phyloP scores from a whole-genome alignment of 2,113 vertebrate species.

The Mionectes macconnelli region DNA sequence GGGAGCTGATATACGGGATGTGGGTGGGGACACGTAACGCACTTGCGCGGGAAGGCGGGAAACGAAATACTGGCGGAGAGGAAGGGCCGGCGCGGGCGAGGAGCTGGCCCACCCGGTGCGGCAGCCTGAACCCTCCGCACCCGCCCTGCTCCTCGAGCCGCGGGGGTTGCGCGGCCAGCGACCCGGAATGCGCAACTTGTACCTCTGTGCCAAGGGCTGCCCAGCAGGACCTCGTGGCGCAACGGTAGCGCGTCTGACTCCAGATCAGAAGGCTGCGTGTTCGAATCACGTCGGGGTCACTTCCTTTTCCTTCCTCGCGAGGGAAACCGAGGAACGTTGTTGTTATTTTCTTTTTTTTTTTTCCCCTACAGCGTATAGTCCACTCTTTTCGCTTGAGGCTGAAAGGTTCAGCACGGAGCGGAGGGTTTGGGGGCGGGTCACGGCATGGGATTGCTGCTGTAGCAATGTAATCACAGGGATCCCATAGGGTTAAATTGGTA shows the following conservation, averaged over 20 bases:
- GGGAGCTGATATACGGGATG: background rate
- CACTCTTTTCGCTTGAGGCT: too few species aligned
- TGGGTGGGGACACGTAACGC: too few species aligned
- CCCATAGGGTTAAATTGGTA: fast-evolving
- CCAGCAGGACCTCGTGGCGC: constrained; percentile 68
- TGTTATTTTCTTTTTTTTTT: background rate
- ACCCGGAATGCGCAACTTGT: background rate
- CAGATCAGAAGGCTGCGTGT: constrained; percentile 81
- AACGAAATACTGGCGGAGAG: background rate
- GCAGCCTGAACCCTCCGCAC: fast-evolving
- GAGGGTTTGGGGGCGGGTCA: background rate
- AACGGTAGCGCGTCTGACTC: constrained; percentile 78
- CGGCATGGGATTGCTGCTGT: too few species aligned
- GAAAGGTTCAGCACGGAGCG: background rate
- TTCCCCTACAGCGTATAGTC: fast-evolving
- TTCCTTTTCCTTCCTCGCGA: fast-evolving
- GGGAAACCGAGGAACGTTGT: fast-evolving
- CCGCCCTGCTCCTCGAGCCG: fast-evolving
- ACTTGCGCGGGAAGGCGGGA: background rate
- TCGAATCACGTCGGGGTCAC: constrained; percentile 78
- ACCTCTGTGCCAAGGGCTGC: fast-evolving
- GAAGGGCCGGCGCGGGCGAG: background rate
- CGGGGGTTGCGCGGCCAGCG: fast-evolving
- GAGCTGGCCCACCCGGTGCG: too few species aligned
- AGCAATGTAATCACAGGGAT: too few species aligned